phyloP scores from a whole-genome alignment of 2,888 invertebrate species.

The Emesis russula region DNA sequence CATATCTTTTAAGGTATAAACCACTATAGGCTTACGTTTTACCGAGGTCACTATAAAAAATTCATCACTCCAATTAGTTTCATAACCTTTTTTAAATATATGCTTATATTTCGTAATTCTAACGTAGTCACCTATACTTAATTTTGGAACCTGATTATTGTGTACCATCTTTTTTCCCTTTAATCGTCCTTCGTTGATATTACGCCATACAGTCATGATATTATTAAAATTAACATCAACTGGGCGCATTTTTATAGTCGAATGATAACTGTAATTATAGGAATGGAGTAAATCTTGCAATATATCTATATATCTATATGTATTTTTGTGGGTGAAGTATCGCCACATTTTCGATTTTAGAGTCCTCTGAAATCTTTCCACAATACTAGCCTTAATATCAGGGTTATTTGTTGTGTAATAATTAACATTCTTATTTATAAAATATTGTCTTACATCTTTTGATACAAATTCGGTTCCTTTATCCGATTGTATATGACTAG shows the following conservation, averaged over 20 bases:
- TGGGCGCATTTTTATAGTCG: slow-evolving; percentile 83
- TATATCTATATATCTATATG: too few relatives aligned
- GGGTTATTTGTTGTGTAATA: slow-evolving; percentile 83
- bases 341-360: too few relatives aligned
- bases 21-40: slow-evolving; percentile 67
- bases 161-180: background rate
- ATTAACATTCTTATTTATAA: slow-evolving; percentile 71
- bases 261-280: slow-evolving; percentile 81
- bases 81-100: slow-evolving; percentile 81
- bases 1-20: slow-evolving; percentile 82
- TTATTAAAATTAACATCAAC: slow-evolving; percentile 83
- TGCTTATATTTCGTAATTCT: slow-evolving; percentile 87
- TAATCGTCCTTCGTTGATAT: slow-evolving; percentile 51
- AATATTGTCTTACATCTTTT: slow-evolving; percentile 66
- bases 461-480: slow-evolving; percentile 84
- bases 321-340: too few relatives aligned
- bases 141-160: slow-evolving; percentile 36
- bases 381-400: slow-evolving; percentile 55
- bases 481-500: slow-evolving; percentile 53
- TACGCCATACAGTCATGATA: slow-evolving; percentile 76
- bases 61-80: slow-evolving; percentile 88
- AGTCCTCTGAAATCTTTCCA: too few relatives aligned
- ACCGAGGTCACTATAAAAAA: slow-evolving; percentile 77
- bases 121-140: slow-evolving; percentile 69
- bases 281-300: slow-evolving; percentile 43